Conservation (phyloP, 2,113 vertebrate genomes). For the Myrmophylax atrothorax region DNA sequence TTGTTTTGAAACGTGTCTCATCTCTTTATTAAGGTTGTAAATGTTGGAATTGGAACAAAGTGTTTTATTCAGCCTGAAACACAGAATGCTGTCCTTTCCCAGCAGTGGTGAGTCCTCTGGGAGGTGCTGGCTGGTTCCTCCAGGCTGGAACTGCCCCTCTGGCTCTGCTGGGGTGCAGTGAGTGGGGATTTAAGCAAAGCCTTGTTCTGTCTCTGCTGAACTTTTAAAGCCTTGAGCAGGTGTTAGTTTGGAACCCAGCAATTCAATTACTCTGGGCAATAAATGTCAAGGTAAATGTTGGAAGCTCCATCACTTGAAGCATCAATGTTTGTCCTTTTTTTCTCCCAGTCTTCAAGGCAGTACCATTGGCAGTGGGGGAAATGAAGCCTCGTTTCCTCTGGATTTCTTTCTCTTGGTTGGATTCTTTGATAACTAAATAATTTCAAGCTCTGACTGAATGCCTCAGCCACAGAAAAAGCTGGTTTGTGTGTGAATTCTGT, state of each 20-base stretch:
- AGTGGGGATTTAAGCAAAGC: neutral
- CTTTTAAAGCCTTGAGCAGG: slow-evolving; percentile 4
- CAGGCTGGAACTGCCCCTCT: neutral
- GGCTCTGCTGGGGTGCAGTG: fast-evolving
- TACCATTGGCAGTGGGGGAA: neutral
- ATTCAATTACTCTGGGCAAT: slow-evolving; percentile 47
- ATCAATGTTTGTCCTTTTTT: neutral
- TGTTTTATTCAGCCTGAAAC: neutral
- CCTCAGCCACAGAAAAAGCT: neutral
- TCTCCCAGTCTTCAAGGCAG: neutral
- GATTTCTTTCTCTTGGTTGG: slow-evolving; percentile 45
- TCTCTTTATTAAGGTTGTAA: slow-evolving; percentile 20
- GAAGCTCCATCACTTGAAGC: slow-evolving; percentile 1
- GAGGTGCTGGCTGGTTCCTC: neutral
- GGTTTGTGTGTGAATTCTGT: neutral
- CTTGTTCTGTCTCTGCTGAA: neutral
- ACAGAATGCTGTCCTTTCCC: neutral
- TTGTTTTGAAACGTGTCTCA: neutral
- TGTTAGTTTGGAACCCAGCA: slow-evolving; percentile 17
- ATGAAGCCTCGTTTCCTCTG: slow-evolving; percentile 36
- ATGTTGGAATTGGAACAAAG: neutral
- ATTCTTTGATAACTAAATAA: slow-evolving; percentile 43
- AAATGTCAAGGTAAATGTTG: slow-evolving; percentile 39
- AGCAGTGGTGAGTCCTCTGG: neutral
- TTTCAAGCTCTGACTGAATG: neutral